These are phyloP conservation scores for Caenorhabditis panamensis DNA, from an alignment of 2,888 invertebrate genomes.

Conservation along the genomic window DNA sequence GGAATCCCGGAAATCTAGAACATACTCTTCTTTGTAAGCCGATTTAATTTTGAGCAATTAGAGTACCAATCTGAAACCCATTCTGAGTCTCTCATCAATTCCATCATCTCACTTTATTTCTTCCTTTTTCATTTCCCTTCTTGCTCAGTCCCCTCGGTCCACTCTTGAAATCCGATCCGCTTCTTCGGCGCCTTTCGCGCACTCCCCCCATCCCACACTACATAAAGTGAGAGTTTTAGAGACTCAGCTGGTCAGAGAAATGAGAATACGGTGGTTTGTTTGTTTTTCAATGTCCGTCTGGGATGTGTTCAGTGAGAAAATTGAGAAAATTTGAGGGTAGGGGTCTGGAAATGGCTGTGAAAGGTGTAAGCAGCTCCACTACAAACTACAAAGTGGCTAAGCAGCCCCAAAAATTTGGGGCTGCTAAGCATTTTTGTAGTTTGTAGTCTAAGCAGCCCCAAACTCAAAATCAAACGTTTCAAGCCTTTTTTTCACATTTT, in stretches of 20 bases:
- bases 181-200: conserved; percentile 5
- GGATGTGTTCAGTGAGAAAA: not conserved
- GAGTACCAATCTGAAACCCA: no score
- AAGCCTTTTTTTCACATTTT: no score
- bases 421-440: no score
- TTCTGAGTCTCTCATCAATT: not conserved
- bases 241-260: not conserved
- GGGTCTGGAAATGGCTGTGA: not conserved
- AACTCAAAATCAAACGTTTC: no score
- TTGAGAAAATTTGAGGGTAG: not conserved
- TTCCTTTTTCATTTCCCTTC: not conserved
- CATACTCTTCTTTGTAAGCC: no score
- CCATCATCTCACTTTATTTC: not conserved
- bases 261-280: not conserved
- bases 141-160: not conserved
- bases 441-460: no score
- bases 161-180: conserved; percentile 10
- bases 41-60: no score
- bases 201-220: conserved; percentile 1
- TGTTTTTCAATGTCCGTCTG: not conserved
- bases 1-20: no score
- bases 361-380: no score
- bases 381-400: no score
- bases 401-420: no score
- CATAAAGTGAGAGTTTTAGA: not conserved